Conservation (phyloP, 2,888 invertebrate genomes). For the Nemotelus pantherinus region DNA sequence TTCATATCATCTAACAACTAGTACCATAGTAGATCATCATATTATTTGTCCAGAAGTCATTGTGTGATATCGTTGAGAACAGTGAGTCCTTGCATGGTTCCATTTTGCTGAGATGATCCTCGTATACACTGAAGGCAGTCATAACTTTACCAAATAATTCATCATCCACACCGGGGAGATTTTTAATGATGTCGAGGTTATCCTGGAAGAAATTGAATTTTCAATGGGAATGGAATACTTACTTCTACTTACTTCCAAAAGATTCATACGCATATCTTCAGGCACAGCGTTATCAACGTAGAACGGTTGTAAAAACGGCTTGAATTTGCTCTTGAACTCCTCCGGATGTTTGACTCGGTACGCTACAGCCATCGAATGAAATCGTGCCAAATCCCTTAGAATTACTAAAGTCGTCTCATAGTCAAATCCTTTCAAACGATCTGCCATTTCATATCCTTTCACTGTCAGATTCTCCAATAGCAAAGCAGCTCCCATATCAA, state of each 20-base stretch:
- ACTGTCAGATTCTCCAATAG: conserved; percentile 69
- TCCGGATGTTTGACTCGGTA: conserved; percentile 65
- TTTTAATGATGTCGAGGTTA: conserved; percentile 41
- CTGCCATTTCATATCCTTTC: conserved; percentile 66
- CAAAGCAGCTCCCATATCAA: conserved; percentile 69
- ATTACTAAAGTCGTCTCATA: conserved; percentile 65
- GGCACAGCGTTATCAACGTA: conserved; percentile 53
- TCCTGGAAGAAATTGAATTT: conserved; percentile 32
- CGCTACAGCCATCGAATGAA: conserved; percentile 70
- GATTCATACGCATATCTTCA: conserved; percentile 17
- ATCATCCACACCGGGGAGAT: conserved; percentile 48
- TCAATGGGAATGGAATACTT: neutral
- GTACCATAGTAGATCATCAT: conserved; percentile 67
- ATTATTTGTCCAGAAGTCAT: conserved; percentile 72
- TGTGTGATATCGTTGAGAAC: conserved; percentile 68
- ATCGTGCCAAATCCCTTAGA: conserved; percentile 67
- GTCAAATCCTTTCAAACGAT: conserved; percentile 67
- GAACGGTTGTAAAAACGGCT: conserved; percentile 61
- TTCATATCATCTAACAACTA: neutral
- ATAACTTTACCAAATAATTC: conserved; percentile 52
- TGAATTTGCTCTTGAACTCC: conserved; percentile 63
- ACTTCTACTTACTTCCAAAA: conserved; percentile 45
- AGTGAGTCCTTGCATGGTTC: conserved; percentile 60
- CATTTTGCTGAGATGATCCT: conserved; percentile 53
- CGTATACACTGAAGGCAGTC: conserved; percentile 53